Percentiles rank a stretch among this genome's conserved stretches.
Conservation (phyloP, 2,888 invertebrate genomes). For the Chalcosyrphus nemorum region DNA sequence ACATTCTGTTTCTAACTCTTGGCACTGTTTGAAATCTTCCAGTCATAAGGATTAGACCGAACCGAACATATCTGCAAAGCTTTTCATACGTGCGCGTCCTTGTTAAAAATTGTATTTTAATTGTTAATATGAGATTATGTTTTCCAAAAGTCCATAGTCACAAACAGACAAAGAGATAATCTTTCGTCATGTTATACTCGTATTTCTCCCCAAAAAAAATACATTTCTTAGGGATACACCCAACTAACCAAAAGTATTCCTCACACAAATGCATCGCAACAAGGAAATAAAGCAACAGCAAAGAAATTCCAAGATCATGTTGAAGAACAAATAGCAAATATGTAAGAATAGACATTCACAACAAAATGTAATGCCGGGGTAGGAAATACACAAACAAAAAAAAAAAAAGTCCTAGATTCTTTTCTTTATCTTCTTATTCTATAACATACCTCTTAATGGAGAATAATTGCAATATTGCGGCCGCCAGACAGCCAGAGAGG, state of each 20-base stretch:
- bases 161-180: too few species aligned
- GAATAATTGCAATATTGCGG: conserved; percentile 66
- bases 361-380: conserved; percentile 4
- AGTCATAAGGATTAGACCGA: too few species aligned
- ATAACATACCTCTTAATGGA: conserved; percentile 62
- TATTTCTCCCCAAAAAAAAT: not conserved
- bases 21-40: too few species aligned
- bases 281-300: conserved; percentile 19
- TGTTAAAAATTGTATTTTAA: too few species aligned
- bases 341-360: conserved; percentile 44
- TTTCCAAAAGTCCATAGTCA: too few species aligned
- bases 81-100: too few species aligned
- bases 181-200: too few species aligned
- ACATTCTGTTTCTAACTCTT: too few species aligned
- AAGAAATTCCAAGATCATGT: conserved; percentile 34
- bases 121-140: too few species aligned
- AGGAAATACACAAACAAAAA: conserved; percentile 18
- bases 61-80: too few species aligned
- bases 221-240: conserved; percentile 24
- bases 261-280: conserved; percentile 7
- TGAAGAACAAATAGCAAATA: conserved; percentile 35
- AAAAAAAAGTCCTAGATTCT: not conserved
- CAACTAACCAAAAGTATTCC: conserved; percentile 25
- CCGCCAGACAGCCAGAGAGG: conserved; percentile 63
- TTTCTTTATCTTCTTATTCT: not conserved